phyloP scores from a whole-genome alignment of 1,140 invertebrate species.

The Pentalonia nigronervosa region DNA sequence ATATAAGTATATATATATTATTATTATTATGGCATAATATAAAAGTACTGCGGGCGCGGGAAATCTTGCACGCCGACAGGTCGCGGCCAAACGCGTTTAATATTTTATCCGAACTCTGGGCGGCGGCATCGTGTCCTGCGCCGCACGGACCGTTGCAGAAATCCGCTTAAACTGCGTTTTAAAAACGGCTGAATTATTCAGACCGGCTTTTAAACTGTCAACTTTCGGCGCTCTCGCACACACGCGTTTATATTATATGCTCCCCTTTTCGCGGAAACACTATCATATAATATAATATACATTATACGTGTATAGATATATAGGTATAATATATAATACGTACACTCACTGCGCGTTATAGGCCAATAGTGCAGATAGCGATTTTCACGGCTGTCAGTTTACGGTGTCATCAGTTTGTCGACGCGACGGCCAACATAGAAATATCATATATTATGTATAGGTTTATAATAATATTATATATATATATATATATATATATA shows the following conservation, averaged over 20 bases:
- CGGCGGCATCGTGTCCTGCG: neutral
- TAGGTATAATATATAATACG: neutral
- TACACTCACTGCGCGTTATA: neutral
- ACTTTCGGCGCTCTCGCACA: conserved; percentile 60
- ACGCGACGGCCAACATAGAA: neutral
- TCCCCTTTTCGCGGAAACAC: neutral
- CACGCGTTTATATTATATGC: neutral
- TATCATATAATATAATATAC: neutral
- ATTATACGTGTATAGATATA: neutral
- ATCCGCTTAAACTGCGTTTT: conserved; percentile 54
- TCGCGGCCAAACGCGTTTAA: neutral
- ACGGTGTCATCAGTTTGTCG: neutral
- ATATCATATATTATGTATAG: neutral
- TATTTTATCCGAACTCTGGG: conserved; percentile 18
- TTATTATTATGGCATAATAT: neutral
- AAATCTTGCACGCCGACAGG: neutral
- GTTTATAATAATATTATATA: neutral
- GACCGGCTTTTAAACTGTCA: conserved; percentile 67
- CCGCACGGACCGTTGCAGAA: conserved; percentile 13
- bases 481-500: neutral
- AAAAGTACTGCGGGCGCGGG: neutral
- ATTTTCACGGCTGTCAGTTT: neutral
- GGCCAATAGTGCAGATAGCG: neutral
- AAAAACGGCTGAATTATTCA: conserved; percentile 60
- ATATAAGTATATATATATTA: no score